A percentile compares a stretch with the other conserved stretches of the same genome.
Evolutionary conservation across 2,797 vertebrate genomes (phyloP).

Genomic region (Ispidina lecontei): DNA sequence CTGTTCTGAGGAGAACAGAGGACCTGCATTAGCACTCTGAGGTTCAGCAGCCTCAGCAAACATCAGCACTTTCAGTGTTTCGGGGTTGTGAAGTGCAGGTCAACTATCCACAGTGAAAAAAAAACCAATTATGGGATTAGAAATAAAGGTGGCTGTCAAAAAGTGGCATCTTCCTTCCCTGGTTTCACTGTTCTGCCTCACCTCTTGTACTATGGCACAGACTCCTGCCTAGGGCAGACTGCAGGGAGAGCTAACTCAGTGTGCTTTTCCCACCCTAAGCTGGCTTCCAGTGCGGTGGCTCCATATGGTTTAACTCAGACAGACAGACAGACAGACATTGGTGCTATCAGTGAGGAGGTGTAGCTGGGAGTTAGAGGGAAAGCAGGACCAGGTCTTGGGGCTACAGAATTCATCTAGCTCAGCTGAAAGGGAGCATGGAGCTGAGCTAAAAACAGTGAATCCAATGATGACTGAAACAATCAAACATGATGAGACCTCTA

Average conservation of each 20-base stretch:
- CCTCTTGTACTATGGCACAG: background rate
- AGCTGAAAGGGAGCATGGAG: accelerated
- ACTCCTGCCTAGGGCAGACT: background rate
- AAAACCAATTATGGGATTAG: background rate
- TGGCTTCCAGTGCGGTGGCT: background rate
- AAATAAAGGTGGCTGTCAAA: background rate
- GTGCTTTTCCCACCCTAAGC: background rate
- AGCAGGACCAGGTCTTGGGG: background rate
- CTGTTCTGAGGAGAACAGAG: background rate
- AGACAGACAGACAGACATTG: background rate
- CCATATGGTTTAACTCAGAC: no score
- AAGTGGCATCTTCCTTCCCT: background rate
- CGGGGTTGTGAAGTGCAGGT: background rate
- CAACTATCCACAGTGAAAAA: background rate
- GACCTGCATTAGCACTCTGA: background rate
- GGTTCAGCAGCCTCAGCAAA: background rate
- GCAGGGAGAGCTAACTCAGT: background rate
- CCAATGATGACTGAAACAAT: background rate
- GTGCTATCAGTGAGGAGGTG: background rate
- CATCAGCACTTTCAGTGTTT: background rate
- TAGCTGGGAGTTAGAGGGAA: background rate
- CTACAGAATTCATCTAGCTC: background rate
- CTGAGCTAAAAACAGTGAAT: background rate
- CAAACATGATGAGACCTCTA: background rate
- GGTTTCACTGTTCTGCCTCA: background rate